These are phyloP conservation scores for Carapus acus DNA, from an alignment of 2,797 vertebrate genomes.

Conservation along the genomic window DNA sequence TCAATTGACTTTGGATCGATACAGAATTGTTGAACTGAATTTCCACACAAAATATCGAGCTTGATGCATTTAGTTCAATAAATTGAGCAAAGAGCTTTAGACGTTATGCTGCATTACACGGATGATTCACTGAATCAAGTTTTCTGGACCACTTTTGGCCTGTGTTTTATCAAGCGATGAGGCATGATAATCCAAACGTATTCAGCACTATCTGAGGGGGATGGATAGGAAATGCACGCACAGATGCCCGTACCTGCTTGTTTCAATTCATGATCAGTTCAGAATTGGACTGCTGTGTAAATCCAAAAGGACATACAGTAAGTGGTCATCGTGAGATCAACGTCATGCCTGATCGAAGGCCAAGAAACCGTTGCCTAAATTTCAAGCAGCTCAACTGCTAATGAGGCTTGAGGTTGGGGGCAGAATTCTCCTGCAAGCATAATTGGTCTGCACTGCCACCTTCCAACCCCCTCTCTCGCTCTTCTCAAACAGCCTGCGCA, in stretches of 20 bases:
- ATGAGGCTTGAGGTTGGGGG: slow-evolving; percentile 48
- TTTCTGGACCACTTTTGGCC: neutral
- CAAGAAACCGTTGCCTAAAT: slow-evolving; percentile 37
- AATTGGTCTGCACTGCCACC: slow-evolving; percentile 54
- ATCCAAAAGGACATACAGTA: slow-evolving; percentile 24
- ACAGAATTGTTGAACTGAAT: neutral
- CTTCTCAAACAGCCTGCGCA: slow-evolving; percentile 25
- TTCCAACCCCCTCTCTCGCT: too few relatives aligned
- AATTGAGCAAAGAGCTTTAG: too few relatives aligned
- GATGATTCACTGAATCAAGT: neutral
- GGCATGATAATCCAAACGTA: slow-evolving; percentile 11
- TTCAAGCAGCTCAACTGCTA: slow-evolving; percentile 46
- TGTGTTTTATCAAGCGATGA: neutral
- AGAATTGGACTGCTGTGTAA: slow-evolving; percentile 24
- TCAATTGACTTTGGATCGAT: slow-evolving; percentile 1
- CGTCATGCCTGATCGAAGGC: slow-evolving; percentile 33
- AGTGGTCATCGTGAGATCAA: slow-evolving; percentile 37
- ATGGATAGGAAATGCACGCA: slow-evolving; percentile 18
- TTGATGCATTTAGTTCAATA: neutral
- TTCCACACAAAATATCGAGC: neutral
- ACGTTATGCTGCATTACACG: too few relatives aligned
- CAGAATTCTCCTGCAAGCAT: slow-evolving; percentile 44
- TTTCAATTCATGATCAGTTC: slow-evolving; percentile 11
- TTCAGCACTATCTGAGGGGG: slow-evolving; percentile 10
- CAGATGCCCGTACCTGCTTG: slow-evolving; percentile 4